Percentiles rank a stretch among this genome's conserved stretches.
Evolutionary conservation across 2,113 vertebrate genomes (phyloP).

Genomic region (Lepidothrix coronata): DNA sequence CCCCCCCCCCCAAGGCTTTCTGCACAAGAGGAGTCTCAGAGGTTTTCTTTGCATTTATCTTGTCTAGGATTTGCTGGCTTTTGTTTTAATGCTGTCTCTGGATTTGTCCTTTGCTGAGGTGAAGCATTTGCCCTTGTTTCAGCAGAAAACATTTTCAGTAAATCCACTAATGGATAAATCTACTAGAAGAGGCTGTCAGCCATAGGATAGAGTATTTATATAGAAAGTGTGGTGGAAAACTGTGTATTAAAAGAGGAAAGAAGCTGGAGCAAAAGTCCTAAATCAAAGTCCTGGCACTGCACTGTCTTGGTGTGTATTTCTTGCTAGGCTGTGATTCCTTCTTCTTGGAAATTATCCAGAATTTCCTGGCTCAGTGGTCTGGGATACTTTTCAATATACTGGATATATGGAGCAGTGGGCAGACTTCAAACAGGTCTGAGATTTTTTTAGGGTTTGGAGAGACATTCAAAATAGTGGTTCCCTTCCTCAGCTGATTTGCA

Average conservation of each 20-base stretch:
- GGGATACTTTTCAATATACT: slow-evolving; percentile 7
- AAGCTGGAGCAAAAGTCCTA: slow-evolving; percentile 15
- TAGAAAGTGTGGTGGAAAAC: slow-evolving; percentile 55
- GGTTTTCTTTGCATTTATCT: background rate
- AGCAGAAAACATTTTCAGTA: slow-evolving; percentile 26
- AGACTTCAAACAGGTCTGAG: background rate
- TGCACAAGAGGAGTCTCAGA: background rate
- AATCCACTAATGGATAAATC: slow-evolving; percentile 40
- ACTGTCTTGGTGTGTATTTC: slow-evolving; percentile 45
- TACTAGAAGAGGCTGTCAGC: slow-evolving; percentile 12
- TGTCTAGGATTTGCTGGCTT: background rate
- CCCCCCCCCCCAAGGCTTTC: background rate
- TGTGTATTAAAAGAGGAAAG: slow-evolving; percentile 37
- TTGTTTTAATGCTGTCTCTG: background rate
- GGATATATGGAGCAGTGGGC: background rate
- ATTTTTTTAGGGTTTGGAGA: background rate
- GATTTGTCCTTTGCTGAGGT: background rate
- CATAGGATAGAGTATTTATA: slow-evolving; percentile 33
- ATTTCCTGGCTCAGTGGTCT: background rate
- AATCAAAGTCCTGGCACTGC: slow-evolving; percentile 41
- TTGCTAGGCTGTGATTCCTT: slow-evolving; percentile 14
- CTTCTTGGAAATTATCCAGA: slow-evolving; percentile 39
- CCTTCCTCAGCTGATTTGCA: background rate
- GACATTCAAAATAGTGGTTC: background rate
- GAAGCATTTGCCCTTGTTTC: slow-evolving; percentile 33